Base-by-base conservation (phyloP, 2,797 vertebrate species). In the Rhinatrema bivittatum region DNA sequence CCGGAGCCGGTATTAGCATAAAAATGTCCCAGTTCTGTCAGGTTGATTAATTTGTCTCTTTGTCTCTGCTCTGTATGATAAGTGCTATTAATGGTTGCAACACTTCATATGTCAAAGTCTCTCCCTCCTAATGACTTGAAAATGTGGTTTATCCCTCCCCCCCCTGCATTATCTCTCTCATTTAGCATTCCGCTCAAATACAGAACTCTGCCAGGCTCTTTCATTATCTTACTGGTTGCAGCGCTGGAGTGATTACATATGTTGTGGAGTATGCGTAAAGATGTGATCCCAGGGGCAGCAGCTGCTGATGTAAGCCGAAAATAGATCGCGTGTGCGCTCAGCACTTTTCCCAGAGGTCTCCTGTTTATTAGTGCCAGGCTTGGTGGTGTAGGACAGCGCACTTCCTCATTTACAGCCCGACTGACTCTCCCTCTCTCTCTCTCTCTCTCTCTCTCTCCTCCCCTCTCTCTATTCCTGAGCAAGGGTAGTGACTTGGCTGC, bases 251-350 rank as follows among this genome's bases (percentile, higher is more conserved):
- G 87, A 89, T 93, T 91, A 87, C 91, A 93, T 90, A 88, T 89
- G 90, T 88, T 80, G 81, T 74, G 81, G 86, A 74, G 77, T 81
- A 70, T 78, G 81, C 72, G 83, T 85, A 82, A 88, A 87, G 86
- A 90, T 85, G 82, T 67, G 74, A 85, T 88, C 87, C 86, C 84
- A 76, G 84, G 85, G 88, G 87, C 88, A 81, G 84, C 87, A 88
- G 86, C 90, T 96, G 93, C 91, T 97, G 91, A 94, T 91, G 84
- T 87, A 83, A 84, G 91, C 92, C 91, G 88, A 90, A 98, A 96
- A 93, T 90, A 89, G 87, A 91, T 85, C 87, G 85, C 81, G 79
- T 62, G 61, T 87, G 66, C 47, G 79, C 88, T 91, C 90, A 92
- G 92, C 90, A 90, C 77, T 90, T 95, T 90, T 87, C 80, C 82